A percentile compares a stretch with the other conserved stretches of the same genome.
phyloP scores from a whole-genome alignment of 2,113 vertebrate species.

The Suricata suricatta region DNA sequence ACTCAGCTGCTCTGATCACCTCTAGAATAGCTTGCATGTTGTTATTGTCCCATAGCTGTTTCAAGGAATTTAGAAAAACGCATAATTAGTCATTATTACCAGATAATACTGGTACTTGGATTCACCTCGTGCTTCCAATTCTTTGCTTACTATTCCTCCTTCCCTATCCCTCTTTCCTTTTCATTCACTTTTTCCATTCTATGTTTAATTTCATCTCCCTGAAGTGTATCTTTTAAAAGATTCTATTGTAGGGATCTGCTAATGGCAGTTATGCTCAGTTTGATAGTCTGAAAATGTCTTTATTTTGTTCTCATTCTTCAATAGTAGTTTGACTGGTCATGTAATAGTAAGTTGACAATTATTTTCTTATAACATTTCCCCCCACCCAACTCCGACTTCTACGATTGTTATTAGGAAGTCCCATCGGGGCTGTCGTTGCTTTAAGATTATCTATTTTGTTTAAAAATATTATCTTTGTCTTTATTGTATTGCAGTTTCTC shows the following conservation, averaged over 20 bases:
- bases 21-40: not conserved
- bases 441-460: constrained; percentile 15
- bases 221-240: not conserved
- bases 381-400: not conserved
- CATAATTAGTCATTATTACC: not conserved
- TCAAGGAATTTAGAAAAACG: not conserved
- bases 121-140: not conserved
- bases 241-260: not conserved
- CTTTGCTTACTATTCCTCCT: not conserved
- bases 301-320: constrained; percentile 1
- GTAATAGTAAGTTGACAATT: not conserved
- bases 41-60: not conserved
- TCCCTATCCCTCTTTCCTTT: not conserved
- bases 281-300: not conserved
- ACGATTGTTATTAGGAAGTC: constrained; percentile 8
- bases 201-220: not conserved
- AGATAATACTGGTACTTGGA: not conserved
- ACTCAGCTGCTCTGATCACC: not conserved
- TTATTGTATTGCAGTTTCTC: not conserved
- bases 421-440: not conserved
- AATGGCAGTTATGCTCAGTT: constrained; percentile 11
- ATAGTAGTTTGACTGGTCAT: not conserved
- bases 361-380: constrained; percentile 22
- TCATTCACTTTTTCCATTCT: not conserved
- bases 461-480: not conserved